These are phyloP conservation scores for Tridacna gigas DNA, from an alignment of 2,888 invertebrate genomes.

Conservation along the genomic window DNA sequence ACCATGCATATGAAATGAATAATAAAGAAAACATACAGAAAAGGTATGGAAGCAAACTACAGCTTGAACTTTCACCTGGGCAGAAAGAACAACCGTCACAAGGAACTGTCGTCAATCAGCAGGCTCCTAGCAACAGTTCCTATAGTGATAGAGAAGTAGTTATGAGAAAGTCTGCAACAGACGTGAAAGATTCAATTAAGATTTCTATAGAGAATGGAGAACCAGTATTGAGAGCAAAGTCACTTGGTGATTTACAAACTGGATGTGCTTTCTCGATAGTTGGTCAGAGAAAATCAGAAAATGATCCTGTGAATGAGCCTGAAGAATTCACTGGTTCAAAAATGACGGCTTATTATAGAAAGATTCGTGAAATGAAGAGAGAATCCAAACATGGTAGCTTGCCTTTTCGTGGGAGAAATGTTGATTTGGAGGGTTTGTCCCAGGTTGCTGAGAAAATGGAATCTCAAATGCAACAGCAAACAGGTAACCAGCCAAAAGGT, in stretches of 20 bases:
- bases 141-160: neutral
- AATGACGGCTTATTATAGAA: conserved; percentile 56
- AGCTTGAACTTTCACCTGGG: neutral
- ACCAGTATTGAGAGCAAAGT: conserved; percentile 69
- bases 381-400: conserved; percentile 52
- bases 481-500: neutral
- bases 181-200: conserved; percentile 42
- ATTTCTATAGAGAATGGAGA: conserved; percentile 59
- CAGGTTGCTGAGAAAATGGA: neutral
- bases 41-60: conserved; percentile 13
- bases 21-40: conserved; percentile 26
- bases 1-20: neutral
- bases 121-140: conserved; percentile 5
- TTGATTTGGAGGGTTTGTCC: conserved; percentile 29
- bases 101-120: neutral
- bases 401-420: conserved; percentile 52
- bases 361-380: conserved; percentile 57
- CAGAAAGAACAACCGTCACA: conserved; percentile 3
- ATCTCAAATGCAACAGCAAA: neutral
- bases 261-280: conserved; percentile 75
- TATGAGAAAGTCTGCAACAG: conserved; percentile 31
- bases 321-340: conserved; percentile 59
- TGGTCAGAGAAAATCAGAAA: conserved; percentile 74
- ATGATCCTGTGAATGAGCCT: conserved; percentile 54
- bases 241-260: conserved; percentile 72